phyloP scores from a whole-genome alignment of 37 sponge, comb jelly and placozoan genomes.

The Beroe forskalii region DNA sequence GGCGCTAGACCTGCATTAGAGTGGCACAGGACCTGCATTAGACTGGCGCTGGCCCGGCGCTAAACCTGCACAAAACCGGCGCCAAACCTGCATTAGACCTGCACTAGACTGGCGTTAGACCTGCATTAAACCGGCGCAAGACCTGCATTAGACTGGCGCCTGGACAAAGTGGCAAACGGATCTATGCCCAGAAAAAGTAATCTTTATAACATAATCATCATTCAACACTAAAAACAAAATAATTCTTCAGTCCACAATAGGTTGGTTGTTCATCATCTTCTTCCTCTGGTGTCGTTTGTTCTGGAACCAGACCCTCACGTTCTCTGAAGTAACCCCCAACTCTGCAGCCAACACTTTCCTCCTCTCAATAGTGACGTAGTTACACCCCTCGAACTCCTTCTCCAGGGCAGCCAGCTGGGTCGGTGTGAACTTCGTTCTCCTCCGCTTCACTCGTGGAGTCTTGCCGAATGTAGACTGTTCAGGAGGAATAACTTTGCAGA shows the following conservation, averaged over 20 bases:
- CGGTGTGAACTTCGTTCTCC: conserved; percentile 19
- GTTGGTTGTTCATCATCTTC: conserved; percentile 21
- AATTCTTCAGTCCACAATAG: background rate
- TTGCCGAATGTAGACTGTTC: background rate
- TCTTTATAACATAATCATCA: no score
- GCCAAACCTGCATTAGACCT: no score
- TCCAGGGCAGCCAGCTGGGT: background rate
- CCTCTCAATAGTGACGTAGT: background rate
- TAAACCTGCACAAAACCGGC: no score
- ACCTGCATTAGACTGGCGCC: no score
- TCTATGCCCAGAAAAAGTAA: no score
- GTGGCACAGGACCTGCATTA: no score
- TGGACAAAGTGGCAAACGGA: no score
- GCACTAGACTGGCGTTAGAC: no score
- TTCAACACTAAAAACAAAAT: no score
- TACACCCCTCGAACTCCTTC: background rate
- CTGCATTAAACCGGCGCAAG: no score
- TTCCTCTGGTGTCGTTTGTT: conserved; percentile 7
- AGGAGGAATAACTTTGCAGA: background rate
- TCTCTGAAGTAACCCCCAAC: conserved; percentile 3
- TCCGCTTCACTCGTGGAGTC: background rate
- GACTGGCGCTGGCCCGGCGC: no score
- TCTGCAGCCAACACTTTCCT: background rate
- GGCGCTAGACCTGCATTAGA: no score
- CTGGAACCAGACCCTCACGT: conserved; percentile 52